Evolutionary conservation across 2,888 invertebrate species (phyloP).

Genomic region (Eristalinus aeneus): DNA sequence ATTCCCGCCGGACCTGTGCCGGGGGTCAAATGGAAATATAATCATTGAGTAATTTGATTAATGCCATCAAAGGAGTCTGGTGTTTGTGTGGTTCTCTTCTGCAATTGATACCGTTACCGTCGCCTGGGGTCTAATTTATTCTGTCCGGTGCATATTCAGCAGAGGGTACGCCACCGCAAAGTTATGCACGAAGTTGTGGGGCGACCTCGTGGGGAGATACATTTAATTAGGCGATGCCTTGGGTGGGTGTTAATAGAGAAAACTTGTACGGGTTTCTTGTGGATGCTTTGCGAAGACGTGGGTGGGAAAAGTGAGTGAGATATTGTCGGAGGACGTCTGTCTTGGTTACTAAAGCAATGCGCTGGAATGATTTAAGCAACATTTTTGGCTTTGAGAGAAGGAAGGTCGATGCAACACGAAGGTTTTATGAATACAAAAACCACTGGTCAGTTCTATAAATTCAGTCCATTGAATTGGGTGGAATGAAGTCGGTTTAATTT

Average conservation of each 20-base stretch:
- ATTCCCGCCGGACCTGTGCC: not conserved
- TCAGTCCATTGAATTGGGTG: no score
- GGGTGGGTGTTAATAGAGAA: not conserved
- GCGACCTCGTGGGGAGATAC: not conserved
- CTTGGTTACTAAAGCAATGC: not conserved
- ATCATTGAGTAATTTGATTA: conserved; percentile 7
- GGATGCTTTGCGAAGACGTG: not conserved
- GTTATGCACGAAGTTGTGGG: not conserved
- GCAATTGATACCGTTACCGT: not conserved
- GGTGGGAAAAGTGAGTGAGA: no score
- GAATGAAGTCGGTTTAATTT: no score
- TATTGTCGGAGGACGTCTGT: not conserved
- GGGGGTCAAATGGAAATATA: not conserved
- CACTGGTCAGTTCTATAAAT: no score
- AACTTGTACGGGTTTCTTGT: not conserved
- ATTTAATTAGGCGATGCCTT: not conserved
- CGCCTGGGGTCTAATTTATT: not conserved
- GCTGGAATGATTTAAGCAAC: not conserved
- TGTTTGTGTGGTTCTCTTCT: not conserved
- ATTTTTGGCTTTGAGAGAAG: not conserved
- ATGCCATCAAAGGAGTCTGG: not conserved
- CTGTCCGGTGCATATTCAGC: not conserved
- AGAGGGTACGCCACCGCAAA: not conserved
- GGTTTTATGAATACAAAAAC: no score
- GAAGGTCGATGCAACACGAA: not conserved